Conservation (phyloP, 2,888 invertebrate genomes). For the Eumacrocentrus americanus region DNA sequence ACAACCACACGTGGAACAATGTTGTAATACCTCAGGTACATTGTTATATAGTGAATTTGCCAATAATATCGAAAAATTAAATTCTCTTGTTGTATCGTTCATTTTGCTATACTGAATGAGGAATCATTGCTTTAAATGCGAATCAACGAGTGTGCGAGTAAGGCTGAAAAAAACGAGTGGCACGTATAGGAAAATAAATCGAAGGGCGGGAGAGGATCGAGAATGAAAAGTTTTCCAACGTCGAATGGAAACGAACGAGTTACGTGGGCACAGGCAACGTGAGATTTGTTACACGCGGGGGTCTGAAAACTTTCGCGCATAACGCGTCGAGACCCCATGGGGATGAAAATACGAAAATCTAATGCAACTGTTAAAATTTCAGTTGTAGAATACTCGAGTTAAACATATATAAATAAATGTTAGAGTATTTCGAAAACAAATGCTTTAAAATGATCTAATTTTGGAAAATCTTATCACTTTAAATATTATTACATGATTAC, state of each 20-base stretch:
- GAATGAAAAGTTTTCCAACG: constrained; percentile 28
- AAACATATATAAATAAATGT: too few relatives aligned
- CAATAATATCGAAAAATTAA: too few relatives aligned
- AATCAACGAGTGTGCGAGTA: neutral
- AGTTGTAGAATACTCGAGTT: too few relatives aligned
- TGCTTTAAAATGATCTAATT: constrained; percentile 7
- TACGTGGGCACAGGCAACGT: constrained; percentile 17
- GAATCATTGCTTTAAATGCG: constrained; percentile 15
- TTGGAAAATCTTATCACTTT: constrained; percentile 1
- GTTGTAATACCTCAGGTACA: too few relatives aligned
- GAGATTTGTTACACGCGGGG: constrained; percentile 24
- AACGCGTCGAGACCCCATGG: neutral
- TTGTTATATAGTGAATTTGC: too few relatives aligned
- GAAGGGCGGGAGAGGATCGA: constrained; percentile 13
- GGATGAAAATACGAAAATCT: neutral
- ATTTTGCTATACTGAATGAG: neutral
- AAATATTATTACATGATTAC: neutral
- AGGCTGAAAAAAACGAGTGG: constrained; percentile 9
- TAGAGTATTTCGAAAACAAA: too few relatives aligned
- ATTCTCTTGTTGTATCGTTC: too few relatives aligned
- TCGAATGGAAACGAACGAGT: constrained; percentile 31
- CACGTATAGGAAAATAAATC: constrained; percentile 25
- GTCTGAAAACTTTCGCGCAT: constrained; percentile 12
- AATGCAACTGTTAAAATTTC: too few relatives aligned
- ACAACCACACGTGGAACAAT: neutral